A percentile compares a stretch with the other conserved stretches of the same genome.
These are phyloP conservation scores for Gasterosteus nipponicus DNA, from an alignment of 2,113 vertebrate genomes.

Conservation along the genomic window DNA sequence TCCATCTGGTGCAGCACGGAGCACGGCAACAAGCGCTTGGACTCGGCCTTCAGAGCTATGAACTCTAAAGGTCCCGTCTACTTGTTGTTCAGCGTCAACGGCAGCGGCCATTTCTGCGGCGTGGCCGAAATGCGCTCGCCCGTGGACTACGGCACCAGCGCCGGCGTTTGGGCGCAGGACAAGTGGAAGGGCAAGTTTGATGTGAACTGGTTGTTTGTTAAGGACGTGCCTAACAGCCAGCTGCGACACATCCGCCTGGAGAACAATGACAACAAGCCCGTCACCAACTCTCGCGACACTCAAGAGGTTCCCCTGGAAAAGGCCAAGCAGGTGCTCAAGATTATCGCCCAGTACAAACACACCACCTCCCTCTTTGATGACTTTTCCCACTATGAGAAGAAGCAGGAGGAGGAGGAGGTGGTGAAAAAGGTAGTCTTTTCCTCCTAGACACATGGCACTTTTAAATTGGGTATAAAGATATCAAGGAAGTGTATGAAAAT, in stretches of 20 bases:
- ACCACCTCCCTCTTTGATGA: slow-evolving; percentile 99
- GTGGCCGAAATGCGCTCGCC: slow-evolving; percentile 98
- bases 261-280: slow-evolving; percentile 99
- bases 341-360: slow-evolving; percentile 97
- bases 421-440: slow-evolving; percentile 90
- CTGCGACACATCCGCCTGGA: slow-evolving; percentile 98
- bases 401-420: slow-evolving; percentile 98
- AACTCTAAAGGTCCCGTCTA: slow-evolving; percentile 93
- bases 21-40: slow-evolving; percentile 95
- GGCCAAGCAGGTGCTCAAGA: slow-evolving; percentile 97
- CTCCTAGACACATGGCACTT: neutral
- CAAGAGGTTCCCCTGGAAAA: slow-evolving; percentile 99
- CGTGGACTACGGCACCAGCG: slow-evolving; percentile 98
- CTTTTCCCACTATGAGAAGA: slow-evolving; percentile 98
- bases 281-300: slow-evolving; percentile 99
- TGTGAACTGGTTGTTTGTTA: slow-evolving; percentile 98
- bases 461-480: neutral
- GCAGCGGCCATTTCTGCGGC: slow-evolving; percentile 98
- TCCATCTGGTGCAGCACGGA: slow-evolving; percentile 99
- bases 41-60: slow-evolving; percentile 91
- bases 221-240: slow-evolving; percentile 98
- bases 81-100: slow-evolving; percentile 97
- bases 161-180: slow-evolving; percentile 99
- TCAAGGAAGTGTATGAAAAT: neutral
- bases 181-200: slow-evolving; percentile 99